A percentile compares a stretch with the other conserved stretches of the same genome.
Evolutionary conservation across 2,888 invertebrate species (phyloP).

Genomic region (Rhingia rostrata): DNA sequence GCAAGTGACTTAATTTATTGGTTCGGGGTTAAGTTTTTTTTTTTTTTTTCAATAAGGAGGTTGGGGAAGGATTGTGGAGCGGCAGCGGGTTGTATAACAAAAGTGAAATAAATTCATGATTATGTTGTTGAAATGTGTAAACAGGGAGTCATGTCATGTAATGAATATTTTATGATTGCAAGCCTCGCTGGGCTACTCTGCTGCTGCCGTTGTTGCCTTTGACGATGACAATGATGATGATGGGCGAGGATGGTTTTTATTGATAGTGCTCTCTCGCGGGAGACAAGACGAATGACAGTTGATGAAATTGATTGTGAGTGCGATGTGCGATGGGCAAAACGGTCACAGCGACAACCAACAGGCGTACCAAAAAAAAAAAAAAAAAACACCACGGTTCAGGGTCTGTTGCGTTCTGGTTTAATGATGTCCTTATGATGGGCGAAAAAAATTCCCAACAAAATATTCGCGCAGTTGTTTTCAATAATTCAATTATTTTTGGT

Average conservation of each 20-base stretch:
- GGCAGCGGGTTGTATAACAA: constrained; percentile 14
- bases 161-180: constrained; percentile 74
- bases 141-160: constrained; percentile 75
- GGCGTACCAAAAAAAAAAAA: neutral
- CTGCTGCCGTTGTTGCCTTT: constrained; percentile 25
- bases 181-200: constrained; percentile 13
- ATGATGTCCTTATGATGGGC: constrained; percentile 67
- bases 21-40: constrained; percentile 11
- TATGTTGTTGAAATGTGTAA: constrained; percentile 74
- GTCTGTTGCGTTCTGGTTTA: constrained; percentile 70
- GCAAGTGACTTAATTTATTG: constrained; percentile 71
- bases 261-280: constrained; percentile 45
- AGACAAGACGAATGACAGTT: constrained; percentile 72
- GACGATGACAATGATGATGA: constrained; percentile 58
- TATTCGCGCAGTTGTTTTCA: constrained; percentile 73
- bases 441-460: constrained; percentile 49
- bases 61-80: neutral
- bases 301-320: constrained; percentile 73
- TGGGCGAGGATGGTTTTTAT: constrained; percentile 63
- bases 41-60: constrained; percentile 8
- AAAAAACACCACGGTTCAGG: constrained; percentile 47
- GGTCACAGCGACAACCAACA: constrained; percentile 10
- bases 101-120: constrained; percentile 74
- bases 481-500: constrained; percentile 73
- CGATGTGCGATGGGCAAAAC: constrained; percentile 63